Percentiles rank a stretch among this genome's conserved stretches.
phyloP scores from a whole-genome alignment of 2,113 vertebrate genomes.

The Synodontis membranacea region DNA sequence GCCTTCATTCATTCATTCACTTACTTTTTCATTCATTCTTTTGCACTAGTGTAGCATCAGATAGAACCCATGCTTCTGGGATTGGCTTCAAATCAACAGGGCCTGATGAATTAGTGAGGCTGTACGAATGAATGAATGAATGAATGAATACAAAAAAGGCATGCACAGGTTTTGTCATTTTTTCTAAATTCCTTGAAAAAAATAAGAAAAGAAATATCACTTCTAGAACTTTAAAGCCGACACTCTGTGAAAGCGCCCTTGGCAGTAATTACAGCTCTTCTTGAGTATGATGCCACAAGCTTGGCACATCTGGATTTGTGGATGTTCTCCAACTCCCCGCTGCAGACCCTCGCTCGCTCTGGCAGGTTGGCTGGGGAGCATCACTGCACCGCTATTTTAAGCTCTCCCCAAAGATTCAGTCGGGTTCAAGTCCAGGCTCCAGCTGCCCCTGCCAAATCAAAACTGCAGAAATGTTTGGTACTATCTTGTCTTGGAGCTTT shows the following conservation, averaged over 20 bases:
- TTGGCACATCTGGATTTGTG: slow-evolving; percentile 16
- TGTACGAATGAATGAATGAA: neutral
- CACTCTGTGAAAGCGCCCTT: neutral
- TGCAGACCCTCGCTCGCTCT: neutral
- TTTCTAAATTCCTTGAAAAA: neutral
- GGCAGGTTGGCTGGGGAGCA: neutral
- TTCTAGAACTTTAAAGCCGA: neutral
- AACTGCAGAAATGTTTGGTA: neutral
- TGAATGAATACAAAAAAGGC: neutral
- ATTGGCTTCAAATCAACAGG: too few species aligned
- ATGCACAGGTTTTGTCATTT: neutral
- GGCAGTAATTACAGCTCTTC: neutral
- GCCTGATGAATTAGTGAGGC: neutral
- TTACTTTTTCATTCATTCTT: neutral
- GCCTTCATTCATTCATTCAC: neutral
- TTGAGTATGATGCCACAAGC: neutral
- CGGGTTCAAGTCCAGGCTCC: neutral
- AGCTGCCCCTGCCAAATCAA: neutral
- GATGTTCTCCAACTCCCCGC: neutral
- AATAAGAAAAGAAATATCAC: too few species aligned
- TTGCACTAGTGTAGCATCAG: neutral
- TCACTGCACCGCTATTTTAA: slow-evolving; percentile 17
- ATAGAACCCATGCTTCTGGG: neutral
- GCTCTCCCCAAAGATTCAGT: slow-evolving; percentile 8
- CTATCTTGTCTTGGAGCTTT: neutral